Conservation (phyloP, 2,888 invertebrate species). For the Apodemia zela region DNA sequence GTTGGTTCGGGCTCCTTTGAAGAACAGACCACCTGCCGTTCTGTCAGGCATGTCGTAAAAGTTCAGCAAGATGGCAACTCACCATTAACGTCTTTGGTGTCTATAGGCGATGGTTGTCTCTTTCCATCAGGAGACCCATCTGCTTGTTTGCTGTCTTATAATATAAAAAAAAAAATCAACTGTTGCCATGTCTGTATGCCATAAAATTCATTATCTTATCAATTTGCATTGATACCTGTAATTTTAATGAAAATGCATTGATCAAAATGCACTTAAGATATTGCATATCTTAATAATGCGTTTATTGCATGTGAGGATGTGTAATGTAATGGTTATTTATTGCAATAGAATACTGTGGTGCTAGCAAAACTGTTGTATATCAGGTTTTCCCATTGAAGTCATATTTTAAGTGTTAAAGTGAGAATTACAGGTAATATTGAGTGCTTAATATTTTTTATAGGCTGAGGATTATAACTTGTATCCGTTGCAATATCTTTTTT, state of each 20-base stretch:
- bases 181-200: background rate
- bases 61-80: too few species aligned
- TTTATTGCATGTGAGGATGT: background rate
- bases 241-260: background rate
- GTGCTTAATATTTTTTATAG: too few species aligned
- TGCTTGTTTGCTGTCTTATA: too few species aligned
- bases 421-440: background rate
- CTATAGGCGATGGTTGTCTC: too few species aligned
- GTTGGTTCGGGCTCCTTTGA: too few species aligned
- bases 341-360: background rate
- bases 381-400: background rate
- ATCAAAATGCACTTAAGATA: background rate
- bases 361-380: background rate
- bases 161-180: too few species aligned
- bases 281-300: background rate
- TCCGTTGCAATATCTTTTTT: too few species aligned
- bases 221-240: background rate
- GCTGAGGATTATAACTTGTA: too few species aligned
- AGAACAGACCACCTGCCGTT: too few species aligned
- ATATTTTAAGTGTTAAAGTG: background rate
- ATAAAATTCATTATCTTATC: background rate
- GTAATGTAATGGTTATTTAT: background rate
- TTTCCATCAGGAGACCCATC: too few species aligned
- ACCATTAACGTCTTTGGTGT: too few species aligned
- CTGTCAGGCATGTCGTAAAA: too few species aligned